Conservation (phyloP, 92 coral and sea anemone species). For the Actinernus sp. region DNA sequence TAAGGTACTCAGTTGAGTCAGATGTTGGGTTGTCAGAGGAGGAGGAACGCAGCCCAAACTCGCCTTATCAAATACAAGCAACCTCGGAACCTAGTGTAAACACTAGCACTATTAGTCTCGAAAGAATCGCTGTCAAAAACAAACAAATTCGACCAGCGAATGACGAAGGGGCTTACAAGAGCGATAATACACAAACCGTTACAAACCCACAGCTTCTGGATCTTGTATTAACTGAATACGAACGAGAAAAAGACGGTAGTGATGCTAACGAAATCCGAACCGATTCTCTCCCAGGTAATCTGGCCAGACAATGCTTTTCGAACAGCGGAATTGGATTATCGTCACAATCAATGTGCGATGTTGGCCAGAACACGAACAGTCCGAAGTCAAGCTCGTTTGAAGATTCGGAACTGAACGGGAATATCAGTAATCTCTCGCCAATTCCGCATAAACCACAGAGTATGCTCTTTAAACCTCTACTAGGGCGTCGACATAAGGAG, state of each 20-base stretch:
- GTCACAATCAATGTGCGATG: too few species aligned
- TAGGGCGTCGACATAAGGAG: neutral
- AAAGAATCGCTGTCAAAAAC: conserved; percentile 19
- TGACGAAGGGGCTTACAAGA: conserved; percentile 1
- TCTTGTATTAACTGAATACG: neutral
- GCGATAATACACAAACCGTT: neutral
- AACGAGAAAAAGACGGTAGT: neutral
- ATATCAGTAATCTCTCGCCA: too few species aligned
- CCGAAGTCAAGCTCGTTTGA: too few species aligned
- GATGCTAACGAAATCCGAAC: too few species aligned
- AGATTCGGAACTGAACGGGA: too few species aligned
- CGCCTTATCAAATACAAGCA: conserved; percentile 51
- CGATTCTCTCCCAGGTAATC: too few species aligned
- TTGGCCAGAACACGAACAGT: too few species aligned
- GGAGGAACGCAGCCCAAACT: conserved; percentile 1
- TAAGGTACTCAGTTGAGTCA: conserved; percentile 31
- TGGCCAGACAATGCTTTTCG: too few species aligned
- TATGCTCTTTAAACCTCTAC: neutral
- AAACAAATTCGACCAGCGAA: conserved; percentile 15
- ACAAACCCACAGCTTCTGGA: neutral
- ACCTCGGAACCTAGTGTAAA: conserved; percentile 12
- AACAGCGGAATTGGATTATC: too few species aligned
- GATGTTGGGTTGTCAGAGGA: conserved; percentile 44
- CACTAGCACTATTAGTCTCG: conserved; percentile 14
- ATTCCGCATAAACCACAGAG: neutral